These are phyloP conservation scores for Tenthredo mesomela DNA, from an alignment of 2,888 invertebrate genomes.

Conservation along the genomic window DNA sequence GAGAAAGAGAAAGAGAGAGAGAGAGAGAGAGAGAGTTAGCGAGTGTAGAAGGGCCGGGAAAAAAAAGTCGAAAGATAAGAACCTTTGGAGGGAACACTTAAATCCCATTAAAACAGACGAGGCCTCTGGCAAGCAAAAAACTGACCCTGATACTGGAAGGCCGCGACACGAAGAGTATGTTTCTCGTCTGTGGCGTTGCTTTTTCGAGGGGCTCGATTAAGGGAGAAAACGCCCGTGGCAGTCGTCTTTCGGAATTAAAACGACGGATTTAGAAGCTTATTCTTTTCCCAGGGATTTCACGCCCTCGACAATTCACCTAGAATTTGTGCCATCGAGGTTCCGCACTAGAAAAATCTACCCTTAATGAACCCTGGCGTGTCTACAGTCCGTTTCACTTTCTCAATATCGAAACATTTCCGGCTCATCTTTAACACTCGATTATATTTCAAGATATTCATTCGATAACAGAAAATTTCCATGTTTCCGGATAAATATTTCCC, in stretches of 20 bases:
- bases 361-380: background rate
- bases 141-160: constrained; percentile 46
- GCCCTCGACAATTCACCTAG: background rate
- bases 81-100: constrained; percentile 51
- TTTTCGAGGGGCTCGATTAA: constrained; percentile 13
- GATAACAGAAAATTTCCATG: background rate
- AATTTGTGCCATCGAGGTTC: background rate
- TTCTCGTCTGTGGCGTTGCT: constrained; percentile 21
- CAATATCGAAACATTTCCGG: background rate
- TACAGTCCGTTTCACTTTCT: background rate
- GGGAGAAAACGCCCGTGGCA: constrained; percentile 38
- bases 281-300: background rate
- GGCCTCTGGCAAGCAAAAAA: constrained; percentile 46
- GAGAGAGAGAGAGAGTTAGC: background rate
- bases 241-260: constrained; percentile 27
- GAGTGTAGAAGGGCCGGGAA: constrained; percentile 29
- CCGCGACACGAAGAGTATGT: constrained; percentile 43
- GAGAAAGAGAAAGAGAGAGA: background rate
- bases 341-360: background rate
- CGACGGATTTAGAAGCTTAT: constrained; percentile 31
- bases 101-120: constrained; percentile 52
- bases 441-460: background rate
- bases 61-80: constrained; percentile 34
- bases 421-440: background rate
- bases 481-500: background rate